Evolutionary conservation across 1,140 invertebrate genomes (phyloP).

Genomic region (Yoshiicerus persimilis): DNA sequence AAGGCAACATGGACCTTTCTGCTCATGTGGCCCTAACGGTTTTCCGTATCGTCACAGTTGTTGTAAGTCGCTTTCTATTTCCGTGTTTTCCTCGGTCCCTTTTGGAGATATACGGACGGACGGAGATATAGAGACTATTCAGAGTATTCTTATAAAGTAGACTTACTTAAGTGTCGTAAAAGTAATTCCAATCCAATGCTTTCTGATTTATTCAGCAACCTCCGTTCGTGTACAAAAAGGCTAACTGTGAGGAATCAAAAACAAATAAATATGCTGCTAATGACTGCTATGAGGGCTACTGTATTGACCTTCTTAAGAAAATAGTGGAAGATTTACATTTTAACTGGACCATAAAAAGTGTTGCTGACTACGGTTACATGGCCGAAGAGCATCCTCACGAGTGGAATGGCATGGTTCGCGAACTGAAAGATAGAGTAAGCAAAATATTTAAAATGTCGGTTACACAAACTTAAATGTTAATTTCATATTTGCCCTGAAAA

Average conservation of each 20-base stretch:
- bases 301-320: constrained; percentile 85
- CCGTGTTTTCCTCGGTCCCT: too few species aligned
- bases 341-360: constrained; percentile 81
- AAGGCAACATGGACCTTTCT: constrained; percentile 65
- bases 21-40: constrained; percentile 77
- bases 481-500: not conserved
- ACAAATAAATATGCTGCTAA: constrained; percentile 58
- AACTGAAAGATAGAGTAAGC: constrained; percentile 78
- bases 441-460: not conserved
- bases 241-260: constrained; percentile 60
- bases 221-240: constrained; percentile 72
- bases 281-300: constrained; percentile 78
- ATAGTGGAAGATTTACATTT: constrained; percentile 81
- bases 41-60: constrained; percentile 75
- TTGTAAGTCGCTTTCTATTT: constrained; percentile 62
- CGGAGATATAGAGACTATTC: too few species aligned
- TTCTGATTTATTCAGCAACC: constrained; percentile 64
- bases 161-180: not conserved
- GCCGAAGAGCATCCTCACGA: constrained; percentile 69
- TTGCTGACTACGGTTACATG: constrained; percentile 83
- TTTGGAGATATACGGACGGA: too few species aligned
- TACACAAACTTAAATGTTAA: not conserved
- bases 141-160: too few species aligned
- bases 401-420: constrained; percentile 91
- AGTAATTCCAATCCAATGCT: not conserved